phyloP scores from a whole-genome alignment of 2,888 invertebrate species.

The Venusia cambrica region DNA sequence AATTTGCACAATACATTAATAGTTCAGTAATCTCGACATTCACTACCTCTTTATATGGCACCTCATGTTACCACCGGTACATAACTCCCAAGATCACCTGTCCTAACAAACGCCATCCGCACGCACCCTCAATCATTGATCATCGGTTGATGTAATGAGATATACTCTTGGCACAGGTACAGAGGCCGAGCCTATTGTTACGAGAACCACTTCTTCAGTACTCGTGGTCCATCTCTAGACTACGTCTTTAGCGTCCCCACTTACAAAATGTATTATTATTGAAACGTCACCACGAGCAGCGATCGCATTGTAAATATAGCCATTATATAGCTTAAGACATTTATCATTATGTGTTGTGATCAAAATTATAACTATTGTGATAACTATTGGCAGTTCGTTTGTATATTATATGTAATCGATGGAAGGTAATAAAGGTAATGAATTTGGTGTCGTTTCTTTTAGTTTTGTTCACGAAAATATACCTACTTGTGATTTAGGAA shows the following conservation, averaged over 20 bases:
- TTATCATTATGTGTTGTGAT: slow-evolving; percentile 68
- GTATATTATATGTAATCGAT: slow-evolving; percentile 40
- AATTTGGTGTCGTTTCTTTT: slow-evolving; percentile 60
- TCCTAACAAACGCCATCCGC: slow-evolving; percentile 40
- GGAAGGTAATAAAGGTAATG: slow-evolving; percentile 62
- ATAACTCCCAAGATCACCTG: slow-evolving; percentile 20
- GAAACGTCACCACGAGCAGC: slow-evolving; percentile 42
- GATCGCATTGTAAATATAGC: slow-evolving; percentile 41
- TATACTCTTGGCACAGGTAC: slow-evolving; percentile 75
- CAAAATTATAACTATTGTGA: slow-evolving; percentile 66
- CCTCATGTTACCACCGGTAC: slow-evolving; percentile 1
- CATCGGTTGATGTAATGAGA: slow-evolving; percentile 34
- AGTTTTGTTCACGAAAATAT: slow-evolving; percentile 10
- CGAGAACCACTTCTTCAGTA: slow-evolving; percentile 80
- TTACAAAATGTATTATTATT: slow-evolving; percentile 78
- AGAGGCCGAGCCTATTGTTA: slow-evolving; percentile 78
- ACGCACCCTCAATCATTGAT: slow-evolving; percentile 31
- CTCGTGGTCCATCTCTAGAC: slow-evolving; percentile 70
- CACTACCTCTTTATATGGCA: too few relatives aligned
- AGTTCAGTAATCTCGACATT: too few relatives aligned
- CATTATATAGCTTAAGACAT: slow-evolving; percentile 61
- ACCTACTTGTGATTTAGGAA: too few relatives aligned
- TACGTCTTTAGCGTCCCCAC: slow-evolving; percentile 77
- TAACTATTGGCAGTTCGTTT: slow-evolving; percentile 49
- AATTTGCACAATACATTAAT: too few relatives aligned